Evolutionary conservation across 2,113 vertebrate species (phyloP).

Genomic region (Capricornis sumatraensis): DNA sequence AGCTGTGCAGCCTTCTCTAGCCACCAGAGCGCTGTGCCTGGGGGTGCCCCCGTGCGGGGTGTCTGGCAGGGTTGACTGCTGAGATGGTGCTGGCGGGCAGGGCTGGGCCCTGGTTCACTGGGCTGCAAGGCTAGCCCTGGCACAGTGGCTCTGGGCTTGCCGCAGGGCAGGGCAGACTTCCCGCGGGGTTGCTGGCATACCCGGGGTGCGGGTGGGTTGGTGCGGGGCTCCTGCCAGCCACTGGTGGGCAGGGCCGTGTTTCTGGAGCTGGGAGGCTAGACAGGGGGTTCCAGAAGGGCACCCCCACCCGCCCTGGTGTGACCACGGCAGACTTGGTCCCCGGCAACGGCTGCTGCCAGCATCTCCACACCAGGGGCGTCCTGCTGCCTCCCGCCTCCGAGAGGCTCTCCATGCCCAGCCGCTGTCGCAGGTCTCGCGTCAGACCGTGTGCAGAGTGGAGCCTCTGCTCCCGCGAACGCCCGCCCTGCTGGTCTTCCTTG

Average conservation of each 20-base stretch:
- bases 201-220: not conserved
- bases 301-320: not conserved
- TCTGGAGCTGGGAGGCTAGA: not conserved
- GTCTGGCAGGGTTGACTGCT: not conserved
- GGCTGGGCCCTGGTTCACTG: not conserved
- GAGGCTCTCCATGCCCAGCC: rapidly evolving
- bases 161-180: not conserved
- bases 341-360: not conserved
- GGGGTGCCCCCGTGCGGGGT: not conserved
- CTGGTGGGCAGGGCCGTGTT: not conserved
- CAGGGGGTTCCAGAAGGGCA: not conserved
- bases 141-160: not conserved
- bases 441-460: not conserved
- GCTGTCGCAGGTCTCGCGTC: rapidly evolving
- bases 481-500: not conserved
- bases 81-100: not conserved
- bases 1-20: not conserved
- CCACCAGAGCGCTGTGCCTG: not conserved
- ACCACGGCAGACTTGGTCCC: not conserved
- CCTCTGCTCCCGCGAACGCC: not conserved
- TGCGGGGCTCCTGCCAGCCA: not conserved
- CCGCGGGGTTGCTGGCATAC: not conserved
- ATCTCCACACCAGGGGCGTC: not conserved
- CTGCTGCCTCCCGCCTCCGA: not conserved
- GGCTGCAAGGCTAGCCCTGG: not conserved